These are phyloP conservation scores for Nomada ruficornis DNA, from an alignment of 2,888 invertebrate species.

Conservation along the genomic window DNA sequence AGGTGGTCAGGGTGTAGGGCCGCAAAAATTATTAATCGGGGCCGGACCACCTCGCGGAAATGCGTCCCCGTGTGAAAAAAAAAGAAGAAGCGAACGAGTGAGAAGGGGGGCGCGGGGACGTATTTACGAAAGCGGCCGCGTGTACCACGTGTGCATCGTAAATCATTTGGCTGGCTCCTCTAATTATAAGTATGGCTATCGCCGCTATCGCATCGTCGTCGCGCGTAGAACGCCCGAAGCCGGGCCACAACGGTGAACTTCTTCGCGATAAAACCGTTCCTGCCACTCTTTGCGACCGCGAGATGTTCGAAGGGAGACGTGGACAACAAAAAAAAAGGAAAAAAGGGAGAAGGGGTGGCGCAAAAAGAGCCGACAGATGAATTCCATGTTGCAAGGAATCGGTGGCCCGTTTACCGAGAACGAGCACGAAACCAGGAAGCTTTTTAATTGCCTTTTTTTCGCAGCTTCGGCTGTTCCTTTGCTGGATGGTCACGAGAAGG, in stretches of 20 bases:
- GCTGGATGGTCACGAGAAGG: neutral
- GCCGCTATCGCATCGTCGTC: constrained; percentile 77
- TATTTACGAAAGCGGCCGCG: constrained; percentile 71
- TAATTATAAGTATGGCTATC: constrained; percentile 82
- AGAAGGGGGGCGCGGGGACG: constrained; percentile 44
- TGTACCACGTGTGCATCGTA: constrained; percentile 79
- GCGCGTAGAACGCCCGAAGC: constrained; percentile 75
- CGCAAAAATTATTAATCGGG: constrained; percentile 64
- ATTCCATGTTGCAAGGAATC: constrained; percentile 62
- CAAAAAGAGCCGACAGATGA: constrained; percentile 74
- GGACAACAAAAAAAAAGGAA: neutral
- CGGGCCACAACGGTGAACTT: constrained; percentile 51
- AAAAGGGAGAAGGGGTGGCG: constrained; percentile 13
- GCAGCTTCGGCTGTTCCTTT: neutral
- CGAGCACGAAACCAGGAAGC: constrained; percentile 55
- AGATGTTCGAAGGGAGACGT: neutral
- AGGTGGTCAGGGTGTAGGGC: constrained; percentile 36
- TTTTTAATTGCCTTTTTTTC: constrained; percentile 55
- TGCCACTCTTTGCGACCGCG: constrained; percentile 39
- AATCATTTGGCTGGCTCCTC: constrained; percentile 80
- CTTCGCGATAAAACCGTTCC: constrained; percentile 63
- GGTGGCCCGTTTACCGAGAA: constrained; percentile 61
- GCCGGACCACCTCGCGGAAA: constrained; percentile 21
- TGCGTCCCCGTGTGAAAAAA: constrained; percentile 26
- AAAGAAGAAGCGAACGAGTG: constrained; percentile 6